Evolutionary conservation across 1,140 invertebrate genomes (phyloP).

Genomic region (Dendrolimus kikuchii): DNA sequence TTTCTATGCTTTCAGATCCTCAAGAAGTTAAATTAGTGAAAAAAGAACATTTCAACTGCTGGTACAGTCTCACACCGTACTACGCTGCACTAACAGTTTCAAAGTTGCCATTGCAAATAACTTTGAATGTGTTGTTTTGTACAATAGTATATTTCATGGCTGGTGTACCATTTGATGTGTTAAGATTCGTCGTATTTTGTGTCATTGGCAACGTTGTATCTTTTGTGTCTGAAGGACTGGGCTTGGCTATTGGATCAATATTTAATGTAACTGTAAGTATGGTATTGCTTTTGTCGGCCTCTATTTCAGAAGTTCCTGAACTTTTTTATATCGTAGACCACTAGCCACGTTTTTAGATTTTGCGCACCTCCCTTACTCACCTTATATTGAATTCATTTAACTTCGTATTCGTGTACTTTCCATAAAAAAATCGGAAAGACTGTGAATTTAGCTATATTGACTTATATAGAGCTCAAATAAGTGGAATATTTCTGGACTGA

Average conservation of each 20-base stretch:
- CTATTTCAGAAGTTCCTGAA: too few species aligned
- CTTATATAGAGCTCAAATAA: too few species aligned
- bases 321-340: too few species aligned
- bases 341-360: too few species aligned
- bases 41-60: conserved; percentile 87
- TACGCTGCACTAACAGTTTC: conserved; percentile 85
- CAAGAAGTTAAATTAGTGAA: conserved; percentile 85
- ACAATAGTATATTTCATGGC: conserved; percentile 75
- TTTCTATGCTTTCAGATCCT: conserved; percentile 75
- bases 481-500: too few species aligned
- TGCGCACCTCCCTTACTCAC: too few species aligned
- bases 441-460: too few species aligned
- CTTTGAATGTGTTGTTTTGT: conserved; percentile 74
- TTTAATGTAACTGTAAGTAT: conserved; percentile 76
- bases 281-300: too few species aligned
- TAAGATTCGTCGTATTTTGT: conserved; percentile 73
- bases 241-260: conserved; percentile 76
- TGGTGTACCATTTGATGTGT: conserved; percentile 70
- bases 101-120: conserved; percentile 73
- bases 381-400: not conserved
- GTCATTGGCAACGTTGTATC: conserved; percentile 73
- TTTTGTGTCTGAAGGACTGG: conserved; percentile 75
- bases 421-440: too few species aligned
- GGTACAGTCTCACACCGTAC: conserved; percentile 86
- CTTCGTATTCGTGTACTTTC: too few species aligned